Base-by-base conservation (phyloP, 1,140 invertebrate species). In the Leptonema lineaticorne region DNA sequence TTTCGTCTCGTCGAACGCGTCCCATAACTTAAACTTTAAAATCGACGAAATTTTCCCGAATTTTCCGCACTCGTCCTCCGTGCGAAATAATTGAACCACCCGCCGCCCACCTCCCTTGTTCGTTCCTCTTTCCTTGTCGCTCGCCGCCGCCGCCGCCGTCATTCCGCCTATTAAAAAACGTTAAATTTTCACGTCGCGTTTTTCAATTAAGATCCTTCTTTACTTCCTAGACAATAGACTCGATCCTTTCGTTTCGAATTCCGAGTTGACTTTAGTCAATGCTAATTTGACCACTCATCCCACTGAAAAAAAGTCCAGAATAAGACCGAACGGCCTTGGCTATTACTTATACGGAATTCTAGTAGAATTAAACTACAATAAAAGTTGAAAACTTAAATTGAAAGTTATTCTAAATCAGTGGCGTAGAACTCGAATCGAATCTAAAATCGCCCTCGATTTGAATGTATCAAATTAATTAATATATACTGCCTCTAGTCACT, bases 151-250 rank as follows among this genome's bases (percentile, higher is more conserved):
- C n/a, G n/a, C n/a, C n/a, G n/a, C n/a, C n/a, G n/a, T 33, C 11
- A 24, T 8, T 22, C 46, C 18, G 16, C 1, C 46, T 46, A 6
- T 16, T n/a, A 9, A 22, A 50, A 50, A 50, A 50, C 50, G 18
- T 53, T 53, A 53, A 53, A 53, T 53, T 53, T 53, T 24, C 24
- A 16, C 46, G 46, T 48, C 46, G n/a, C 22, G 50, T 53, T 8
- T 24, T 53, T 53, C 50, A 26, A 53, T 53, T 53, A 53, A 24
- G 20, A 53, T 24, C 50, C n/a, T n/a, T n/a, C n/a, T n/a, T 53
- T 24, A 53, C 50, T 53, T 53, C 50, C 50, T 53, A 22, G 50
- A 53, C 50, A 41, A 41, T 53, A 53, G 50, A 53, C 22, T 2
- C 37, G 3, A 9, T 1, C 37, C 37, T 16, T 41, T 41, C 16